phyloP scores from a whole-genome alignment of 2,113 vertebrate genomes.

The Blennius ocellaris region DNA sequence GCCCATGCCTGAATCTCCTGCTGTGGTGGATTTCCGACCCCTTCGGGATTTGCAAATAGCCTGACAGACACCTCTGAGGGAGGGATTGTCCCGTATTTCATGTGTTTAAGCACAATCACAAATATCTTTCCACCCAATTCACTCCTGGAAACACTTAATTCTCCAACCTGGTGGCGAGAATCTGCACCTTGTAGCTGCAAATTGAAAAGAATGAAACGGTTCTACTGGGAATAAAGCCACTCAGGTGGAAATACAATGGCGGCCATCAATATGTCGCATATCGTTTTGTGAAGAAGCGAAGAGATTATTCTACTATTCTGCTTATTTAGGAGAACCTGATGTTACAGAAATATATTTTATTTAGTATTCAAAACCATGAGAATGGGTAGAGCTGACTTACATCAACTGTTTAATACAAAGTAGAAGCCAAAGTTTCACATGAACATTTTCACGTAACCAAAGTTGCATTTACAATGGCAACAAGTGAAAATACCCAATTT shows the following conservation, averaged over 20 bases:
- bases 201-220: conserved; percentile 13
- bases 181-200: conserved; percentile 19
- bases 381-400: not conserved
- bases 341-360: not conserved
- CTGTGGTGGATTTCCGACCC: conserved; percentile 22
- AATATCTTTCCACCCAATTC: not conserved
- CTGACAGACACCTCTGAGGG: conserved; percentile 5
- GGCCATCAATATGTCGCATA: conserved; percentile 6
- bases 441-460: no score
- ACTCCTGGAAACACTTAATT: conserved; percentile 19
- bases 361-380: conserved; percentile 1
- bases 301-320: not conserved
- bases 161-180: not conserved
- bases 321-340: not conserved
- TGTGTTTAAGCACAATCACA: not conserved
- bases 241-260: conserved; percentile 12
- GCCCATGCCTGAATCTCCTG: conserved; percentile 2
- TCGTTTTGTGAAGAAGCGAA: not conserved
- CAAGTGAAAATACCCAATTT: no score
- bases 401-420: no score
- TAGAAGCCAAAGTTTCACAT: no score
- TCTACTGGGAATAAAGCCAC: not conserved
- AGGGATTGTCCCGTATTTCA: not conserved
- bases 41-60: conserved; percentile 20
- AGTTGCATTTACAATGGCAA: no score